phyloP scores from a whole-genome alignment of 2,888 invertebrate genomes.

The Drosophila aldrichi region DNA sequence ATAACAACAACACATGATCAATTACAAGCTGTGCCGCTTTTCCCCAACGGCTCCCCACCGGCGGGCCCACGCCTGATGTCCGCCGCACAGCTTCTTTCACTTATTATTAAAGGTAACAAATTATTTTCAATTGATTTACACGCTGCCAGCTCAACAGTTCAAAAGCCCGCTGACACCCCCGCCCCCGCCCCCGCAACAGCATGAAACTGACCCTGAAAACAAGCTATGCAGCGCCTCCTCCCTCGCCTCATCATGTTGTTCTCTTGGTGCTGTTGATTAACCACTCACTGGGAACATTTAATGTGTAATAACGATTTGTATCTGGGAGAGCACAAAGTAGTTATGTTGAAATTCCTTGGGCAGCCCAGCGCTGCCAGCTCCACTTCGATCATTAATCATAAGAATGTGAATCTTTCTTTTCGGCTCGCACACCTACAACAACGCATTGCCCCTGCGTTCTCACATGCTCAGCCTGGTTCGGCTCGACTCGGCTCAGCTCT shows the following conservation, averaged over 20 bases:
- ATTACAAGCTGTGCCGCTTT: slow-evolving; percentile 69
- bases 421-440: slow-evolving; percentile 62
- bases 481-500: slow-evolving; percentile 4
- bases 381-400: slow-evolving; percentile 73
- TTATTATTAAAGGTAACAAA: slow-evolving; percentile 83
- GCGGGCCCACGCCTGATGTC: slow-evolving; percentile 44
- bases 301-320: slow-evolving; percentile 85
- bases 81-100: slow-evolving; percentile 77
- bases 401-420: slow-evolving; percentile 79
- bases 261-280: slow-evolving; percentile 70
- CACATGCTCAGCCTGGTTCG: slow-evolving; percentile 16
- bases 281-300: slow-evolving; percentile 84
- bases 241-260: neutral
- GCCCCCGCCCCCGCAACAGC: neutral
- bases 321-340: slow-evolving; percentile 77
- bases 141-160: slow-evolving; percentile 72
- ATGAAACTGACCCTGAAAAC: slow-evolving; percentile 5
- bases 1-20: slow-evolving; percentile 75
- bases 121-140: slow-evolving; percentile 84
- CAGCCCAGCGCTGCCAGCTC: slow-evolving; percentile 49
- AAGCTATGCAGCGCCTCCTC: slow-evolving; percentile 4
- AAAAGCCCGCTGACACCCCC: slow-evolving; percentile 26
- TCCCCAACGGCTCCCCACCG: slow-evolving; percentile 36
- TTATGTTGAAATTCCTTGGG: slow-evolving; percentile 83
- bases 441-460: slow-evolving; percentile 30